Evolutionary conservation across 2,888 invertebrate species (phyloP), one percentile per base, ranked within the genome.

Genomic region (Dione vanillae): DNA sequence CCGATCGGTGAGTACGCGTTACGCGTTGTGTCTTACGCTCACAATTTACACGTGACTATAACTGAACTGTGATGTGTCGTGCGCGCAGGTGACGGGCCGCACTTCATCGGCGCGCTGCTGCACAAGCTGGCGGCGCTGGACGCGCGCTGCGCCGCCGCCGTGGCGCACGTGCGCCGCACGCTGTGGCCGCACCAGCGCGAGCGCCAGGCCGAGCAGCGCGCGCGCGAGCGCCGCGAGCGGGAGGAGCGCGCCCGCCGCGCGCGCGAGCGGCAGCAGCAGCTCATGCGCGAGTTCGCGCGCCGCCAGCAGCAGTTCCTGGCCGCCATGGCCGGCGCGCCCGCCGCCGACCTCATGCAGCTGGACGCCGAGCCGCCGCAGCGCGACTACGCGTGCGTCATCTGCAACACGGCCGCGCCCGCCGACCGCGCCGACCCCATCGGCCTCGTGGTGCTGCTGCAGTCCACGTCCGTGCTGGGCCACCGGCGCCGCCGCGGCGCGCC

Each of bases 321-420:
- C 96, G 96, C 49, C 96, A 96, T 97, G 87, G 87, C 58, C 19
- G 64, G 65, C 77, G 97, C 99, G 97, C 98, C 10, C 96, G 96
- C 45, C 96, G 97, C 78, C 99, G 98, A 86, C 97, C 97, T 79
- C 96, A 95, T 95, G 95, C 96, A 96, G 78, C 96, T 95, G 93
- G 95, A 90, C 78, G 94, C 94, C 76, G 94, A 94, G 80, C 95
- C 95, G 80, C 95, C 95, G 16, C 94, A 95, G 77, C 94, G 94
- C 78, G 97, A 97, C 87, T 98, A 98, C 90, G 97, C 98, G 89
- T 99, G 99, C 92, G 98, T 98, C 75, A 99, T 99, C 80, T 99
- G 99, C 89, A 98, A 97, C 92, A 97, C 97, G 85, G 97, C 97
- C 72, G 96, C 97, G 45, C 96, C 97, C 20, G 97, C 97, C 82